Base-by-base conservation (phyloP, 2,113 vertebrate species). In the Aspidoscelis tigris region DNA sequence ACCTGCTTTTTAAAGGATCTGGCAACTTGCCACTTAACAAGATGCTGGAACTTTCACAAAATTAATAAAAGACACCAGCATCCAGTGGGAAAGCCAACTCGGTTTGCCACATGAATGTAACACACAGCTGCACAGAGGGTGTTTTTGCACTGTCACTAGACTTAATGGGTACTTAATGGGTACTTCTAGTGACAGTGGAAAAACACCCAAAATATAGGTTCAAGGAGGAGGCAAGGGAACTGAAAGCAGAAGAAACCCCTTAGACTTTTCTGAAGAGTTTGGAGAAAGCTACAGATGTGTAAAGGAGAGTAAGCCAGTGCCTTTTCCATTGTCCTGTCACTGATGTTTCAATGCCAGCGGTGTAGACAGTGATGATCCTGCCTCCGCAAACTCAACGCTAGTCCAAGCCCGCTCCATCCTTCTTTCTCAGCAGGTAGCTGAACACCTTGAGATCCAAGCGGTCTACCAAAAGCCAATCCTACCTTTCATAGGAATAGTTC, bases 11-110 rank as follows among this genome's bases (percentile, higher is more conserved):
- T 68, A 41, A 68, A 55, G 64, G 33, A 53, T 55, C 77, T 74
- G 69, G 58, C 83, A 73, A 80, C 22, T 14, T 73, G 77, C 77
- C 70, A 41, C 16, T 33, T 39, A 75, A 80, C 73, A 55, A 50
- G 44, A 72, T 53, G 43, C 70, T 66, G 14, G 75, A 78, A 78
- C 75, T 20, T 78, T 70, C 41, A 69, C 74, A 41, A 83, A 83
- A 77, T 43, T 55, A 65, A 69, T 76, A 21, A 33, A 77, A 78
- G 50, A 61, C 22, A 44, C 39, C 83, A 80, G 43, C 43, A 53
- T 73, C 58, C 44, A 73, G 21, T 50, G 7, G 81, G n/a, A 64
- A 79, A 85, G 58, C 50, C 77, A 79, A 78, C 44, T 64, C 65
- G 83, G 58, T n/a, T 50, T 50, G n/a, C 43, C 76, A 55, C 53